phyloP scores from a whole-genome alignment of 2,797 vertebrate genomes.

The Agapornis canus region DNA sequence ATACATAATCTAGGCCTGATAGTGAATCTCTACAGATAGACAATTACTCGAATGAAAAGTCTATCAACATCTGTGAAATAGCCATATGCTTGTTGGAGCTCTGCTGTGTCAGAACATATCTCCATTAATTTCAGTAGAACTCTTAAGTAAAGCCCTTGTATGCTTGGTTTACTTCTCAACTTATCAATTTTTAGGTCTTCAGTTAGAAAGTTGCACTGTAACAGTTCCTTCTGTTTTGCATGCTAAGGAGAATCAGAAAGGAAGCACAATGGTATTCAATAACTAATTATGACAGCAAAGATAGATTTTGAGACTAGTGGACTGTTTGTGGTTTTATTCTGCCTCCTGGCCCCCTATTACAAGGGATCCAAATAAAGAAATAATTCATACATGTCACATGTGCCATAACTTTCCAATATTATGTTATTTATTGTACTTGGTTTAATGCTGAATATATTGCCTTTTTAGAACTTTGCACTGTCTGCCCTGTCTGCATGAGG shows the following conservation, averaged over 20 bases:
- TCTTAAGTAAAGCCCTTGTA: not conserved
- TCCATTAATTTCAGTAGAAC: not conserved
- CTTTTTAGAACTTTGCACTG: not conserved
- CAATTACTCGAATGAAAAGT: not conserved
- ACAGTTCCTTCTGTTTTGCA: not conserved
- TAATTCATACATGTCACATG: not conserved
- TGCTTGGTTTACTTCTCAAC: not conserved
- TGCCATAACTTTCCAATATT: not conserved
- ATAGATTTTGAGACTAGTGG: not conserved
- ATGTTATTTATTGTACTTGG: not conserved
- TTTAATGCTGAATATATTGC: not conserved
- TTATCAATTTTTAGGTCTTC: not conserved
- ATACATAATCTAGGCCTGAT: not conserved
- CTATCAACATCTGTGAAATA: not conserved
- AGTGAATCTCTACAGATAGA: not conserved
- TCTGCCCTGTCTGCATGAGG: not conserved
- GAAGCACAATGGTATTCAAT: not conserved
- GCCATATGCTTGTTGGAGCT: not conserved
- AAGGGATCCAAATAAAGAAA: not conserved
- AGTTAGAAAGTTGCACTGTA: not conserved
- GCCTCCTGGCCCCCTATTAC: not conserved
- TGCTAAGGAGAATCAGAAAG: not conserved
- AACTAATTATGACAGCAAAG: not conserved
- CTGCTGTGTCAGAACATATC: not conserved
- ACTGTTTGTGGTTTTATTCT: not conserved